phyloP scores from a whole-genome alignment of 92 coral and sea anemone genomes.

The Siderastrea siderea region DNA sequence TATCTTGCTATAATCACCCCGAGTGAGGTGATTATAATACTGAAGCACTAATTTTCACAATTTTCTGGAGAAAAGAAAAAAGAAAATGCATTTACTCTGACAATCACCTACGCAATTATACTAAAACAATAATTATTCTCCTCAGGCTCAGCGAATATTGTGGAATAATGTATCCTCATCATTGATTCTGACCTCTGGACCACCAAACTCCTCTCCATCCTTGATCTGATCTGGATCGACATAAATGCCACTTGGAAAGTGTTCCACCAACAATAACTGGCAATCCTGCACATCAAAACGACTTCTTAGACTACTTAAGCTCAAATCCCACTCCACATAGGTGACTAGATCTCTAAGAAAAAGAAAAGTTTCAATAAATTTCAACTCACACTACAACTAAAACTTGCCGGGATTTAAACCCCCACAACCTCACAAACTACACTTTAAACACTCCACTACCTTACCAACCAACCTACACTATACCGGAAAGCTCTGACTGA shows the following conservation, averaged over 20 bases:
- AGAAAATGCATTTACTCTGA: too few relatives aligned
- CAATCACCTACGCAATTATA: too few relatives aligned
- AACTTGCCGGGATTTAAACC: too few relatives aligned
- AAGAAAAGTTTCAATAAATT: background rate
- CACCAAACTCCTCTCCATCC: slow-evolving; percentile 56
- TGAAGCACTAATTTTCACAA: too few relatives aligned
- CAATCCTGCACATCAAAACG: slow-evolving; percentile 33
- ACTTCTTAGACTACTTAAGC: background rate
- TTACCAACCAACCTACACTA: too few relatives aligned
- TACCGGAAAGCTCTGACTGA: background rate
- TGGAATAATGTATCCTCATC: background rate
- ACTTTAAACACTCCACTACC: too few relatives aligned
- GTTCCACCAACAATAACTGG: slow-evolving; percentile 67
- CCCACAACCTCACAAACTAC: too few relatives aligned
- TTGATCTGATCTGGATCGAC: slow-evolving; percentile 77
- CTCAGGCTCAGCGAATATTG: background rate
- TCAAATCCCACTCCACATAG: slow-evolving; percentile 60
- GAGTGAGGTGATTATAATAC: too few relatives aligned
- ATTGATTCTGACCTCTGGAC: slow-evolving; percentile 60
- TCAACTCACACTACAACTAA: too few relatives aligned
- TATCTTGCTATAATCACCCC: too few relatives aligned
- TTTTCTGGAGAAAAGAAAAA: too few relatives aligned
- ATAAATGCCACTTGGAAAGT: slow-evolving; percentile 73
- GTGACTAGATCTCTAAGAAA: slow-evolving; percentile 64
- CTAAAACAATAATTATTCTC: too few relatives aligned